Conservation (phyloP, 2,888 invertebrate genomes). For the Acanthosepion pharaonis region DNA sequence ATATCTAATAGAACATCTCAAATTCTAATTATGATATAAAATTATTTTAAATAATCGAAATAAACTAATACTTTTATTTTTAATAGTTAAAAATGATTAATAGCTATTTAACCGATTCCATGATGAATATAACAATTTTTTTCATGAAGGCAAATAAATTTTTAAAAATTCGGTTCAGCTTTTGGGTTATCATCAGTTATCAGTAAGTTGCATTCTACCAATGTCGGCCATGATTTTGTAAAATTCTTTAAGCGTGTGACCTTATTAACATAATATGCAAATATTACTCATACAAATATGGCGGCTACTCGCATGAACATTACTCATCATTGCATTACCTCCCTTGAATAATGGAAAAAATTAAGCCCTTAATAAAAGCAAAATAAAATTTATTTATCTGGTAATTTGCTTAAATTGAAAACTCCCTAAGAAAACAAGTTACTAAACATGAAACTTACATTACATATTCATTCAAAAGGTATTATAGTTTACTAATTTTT, state of each 20-base stretch:
- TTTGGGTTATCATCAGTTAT: neutral
- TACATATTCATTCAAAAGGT: neutral
- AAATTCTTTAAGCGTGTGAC: neutral
- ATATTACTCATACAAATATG: neutral
- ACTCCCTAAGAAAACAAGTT: neutral
- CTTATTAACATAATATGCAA: conserved; percentile 12
- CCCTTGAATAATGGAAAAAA: neutral
- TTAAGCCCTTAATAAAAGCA: too few relatives aligned
- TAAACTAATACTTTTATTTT: too few relatives aligned
- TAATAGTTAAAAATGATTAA: too few relatives aligned
- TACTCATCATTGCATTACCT: neutral
- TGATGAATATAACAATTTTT: too few relatives aligned
- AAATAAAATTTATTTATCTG: neutral
- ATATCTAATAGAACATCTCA: neutral
- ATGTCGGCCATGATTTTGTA: neutral
- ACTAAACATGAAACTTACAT: neutral
- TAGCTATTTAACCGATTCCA: too few relatives aligned
- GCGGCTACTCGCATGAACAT: neutral
- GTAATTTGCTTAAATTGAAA: neutral
- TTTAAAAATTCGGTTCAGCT: neutral
- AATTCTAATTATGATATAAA: neutral
- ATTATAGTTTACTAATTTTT: neutral
- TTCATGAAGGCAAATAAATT: too few relatives aligned
- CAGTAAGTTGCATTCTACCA: neutral
- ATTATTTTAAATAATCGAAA: too few relatives aligned